Conservation (phyloP, 64 coral and sea anemone species). For the Acropora yongei region DNA sequence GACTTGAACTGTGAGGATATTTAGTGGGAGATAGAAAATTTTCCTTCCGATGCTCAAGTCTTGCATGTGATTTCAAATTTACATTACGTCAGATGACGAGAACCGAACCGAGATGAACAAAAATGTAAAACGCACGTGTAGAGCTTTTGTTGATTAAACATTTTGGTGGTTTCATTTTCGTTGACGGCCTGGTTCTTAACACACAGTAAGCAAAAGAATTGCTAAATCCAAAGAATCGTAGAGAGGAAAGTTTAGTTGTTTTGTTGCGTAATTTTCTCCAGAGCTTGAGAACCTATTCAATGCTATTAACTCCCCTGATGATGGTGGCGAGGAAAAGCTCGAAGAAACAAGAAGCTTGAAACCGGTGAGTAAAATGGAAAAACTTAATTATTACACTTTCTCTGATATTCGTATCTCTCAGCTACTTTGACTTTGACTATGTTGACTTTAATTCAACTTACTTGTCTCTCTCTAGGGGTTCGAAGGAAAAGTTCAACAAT, state of each 20-base stretch:
- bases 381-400: too few relatives aligned
- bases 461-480: conserved; percentile 1
- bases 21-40: too few relatives aligned
- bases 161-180: too few relatives aligned
- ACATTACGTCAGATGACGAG: too few relatives aligned
- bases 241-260: not conserved
- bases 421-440: not conserved
- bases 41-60: not conserved
- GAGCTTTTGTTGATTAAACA: not conserved
- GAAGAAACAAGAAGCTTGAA: conserved; percentile 86
- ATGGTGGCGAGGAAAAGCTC: conserved; percentile 63
- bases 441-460: not conserved
- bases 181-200: too few relatives aligned
- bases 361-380: conserved; percentile 32
- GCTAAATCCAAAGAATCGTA: not conserved
- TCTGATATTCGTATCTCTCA: not conserved
- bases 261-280: not conserved
- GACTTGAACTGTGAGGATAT: too few relatives aligned
- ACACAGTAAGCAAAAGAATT: too few relatives aligned
- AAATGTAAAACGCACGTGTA: not conserved
- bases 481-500: conserved; percentile 87
- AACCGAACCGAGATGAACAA: not conserved
- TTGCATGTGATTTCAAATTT: not conserved
- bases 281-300: conserved; percentile 92
- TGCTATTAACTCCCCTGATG: conserved; percentile 84